A percentile compares a stretch with the other conserved stretches of the same genome.
Evolutionary conservation across 23 tunicate genomes (phyloP).

Genomic region (Trididemnum miniatum): DNA sequence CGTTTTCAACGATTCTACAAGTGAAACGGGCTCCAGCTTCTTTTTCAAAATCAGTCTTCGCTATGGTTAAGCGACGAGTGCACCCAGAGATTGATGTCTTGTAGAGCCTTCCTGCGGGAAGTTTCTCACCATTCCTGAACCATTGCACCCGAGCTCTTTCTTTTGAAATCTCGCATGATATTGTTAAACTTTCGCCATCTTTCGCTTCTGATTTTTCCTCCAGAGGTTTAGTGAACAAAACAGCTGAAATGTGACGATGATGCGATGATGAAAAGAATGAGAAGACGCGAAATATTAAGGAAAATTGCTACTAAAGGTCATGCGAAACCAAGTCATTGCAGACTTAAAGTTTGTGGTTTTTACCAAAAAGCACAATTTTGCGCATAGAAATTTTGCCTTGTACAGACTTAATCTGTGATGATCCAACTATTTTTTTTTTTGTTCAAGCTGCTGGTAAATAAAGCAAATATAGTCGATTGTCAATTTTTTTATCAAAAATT

Average conservation of each 20-base stretch:
- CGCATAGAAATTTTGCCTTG: too few relatives aligned
- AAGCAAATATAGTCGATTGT: too few relatives aligned
- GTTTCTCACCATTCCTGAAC: constrained; percentile 65
- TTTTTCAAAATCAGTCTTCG: constrained; percentile 39
- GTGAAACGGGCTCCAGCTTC: constrained; percentile 67
- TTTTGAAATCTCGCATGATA: constrained; percentile 62
- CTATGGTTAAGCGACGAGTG: constrained; percentile 52
- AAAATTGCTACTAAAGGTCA: too few relatives aligned
- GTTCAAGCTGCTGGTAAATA: too few relatives aligned
- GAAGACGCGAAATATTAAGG: too few relatives aligned
- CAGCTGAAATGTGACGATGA: constrained; percentile 60
- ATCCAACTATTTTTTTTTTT: too few relatives aligned
- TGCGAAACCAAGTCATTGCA: too few relatives aligned
- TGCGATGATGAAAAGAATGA: too few relatives aligned
- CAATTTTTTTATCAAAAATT: too few relatives aligned
- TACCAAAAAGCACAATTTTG: too few relatives aligned
- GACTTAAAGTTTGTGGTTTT: too few relatives aligned
- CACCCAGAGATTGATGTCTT: constrained; percentile 62
- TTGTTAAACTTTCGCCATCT: constrained; percentile 61
- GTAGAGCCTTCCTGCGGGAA: constrained; percentile 65
- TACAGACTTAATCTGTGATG: too few relatives aligned
- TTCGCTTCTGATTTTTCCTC: constrained; percentile 42
- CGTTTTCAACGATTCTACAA: constrained; percentile 78
- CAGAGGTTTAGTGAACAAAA: constrained; percentile 66
- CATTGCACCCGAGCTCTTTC: constrained; percentile 91